Percentiles rank a stretch among this genome's conserved stretches.
Evolutionary conservation across 2,888 invertebrate species (phyloP).

Genomic region (Calameuta filiformis): DNA sequence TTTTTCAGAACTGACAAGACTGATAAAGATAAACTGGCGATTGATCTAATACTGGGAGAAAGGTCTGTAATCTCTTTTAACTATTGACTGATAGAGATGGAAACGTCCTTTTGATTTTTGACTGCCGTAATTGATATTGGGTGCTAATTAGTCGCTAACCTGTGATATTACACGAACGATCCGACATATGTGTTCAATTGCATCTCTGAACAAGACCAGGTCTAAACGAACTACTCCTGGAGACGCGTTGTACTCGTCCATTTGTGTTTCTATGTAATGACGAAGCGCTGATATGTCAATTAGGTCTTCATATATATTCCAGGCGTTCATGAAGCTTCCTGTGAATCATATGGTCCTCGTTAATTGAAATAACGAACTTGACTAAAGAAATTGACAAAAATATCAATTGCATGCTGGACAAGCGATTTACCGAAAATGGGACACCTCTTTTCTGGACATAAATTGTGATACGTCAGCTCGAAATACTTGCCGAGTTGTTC

Average conservation of each 20-base stretch:
- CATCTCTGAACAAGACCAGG: constrained; percentile 87
- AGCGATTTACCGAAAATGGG: constrained; percentile 77
- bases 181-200: constrained; percentile 86
- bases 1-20: neutral
- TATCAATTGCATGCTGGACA: neutral
- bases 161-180: constrained; percentile 86
- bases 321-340: constrained; percentile 80
- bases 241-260: constrained; percentile 84
- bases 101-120: neutral
- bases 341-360: neutral
- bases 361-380: neutral
- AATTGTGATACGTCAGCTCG: constrained; percentile 81
- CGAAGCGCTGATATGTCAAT: constrained; percentile 72
- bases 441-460: constrained; percentile 79
- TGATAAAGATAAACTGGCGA: neutral
- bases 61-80: neutral
- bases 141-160: constrained; percentile 30
- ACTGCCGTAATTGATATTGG: neutral
- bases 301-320: constrained; percentile 84
- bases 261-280: constrained; percentile 68
- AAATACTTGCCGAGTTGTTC: constrained; percentile 83
- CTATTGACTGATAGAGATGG: neutral
- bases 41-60: neutral
- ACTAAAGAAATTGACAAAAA: neutral
- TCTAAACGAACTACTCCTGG: constrained; percentile 84